phyloP scores from a whole-genome alignment of 2,888 invertebrate species.

The Nezara viridula region DNA sequence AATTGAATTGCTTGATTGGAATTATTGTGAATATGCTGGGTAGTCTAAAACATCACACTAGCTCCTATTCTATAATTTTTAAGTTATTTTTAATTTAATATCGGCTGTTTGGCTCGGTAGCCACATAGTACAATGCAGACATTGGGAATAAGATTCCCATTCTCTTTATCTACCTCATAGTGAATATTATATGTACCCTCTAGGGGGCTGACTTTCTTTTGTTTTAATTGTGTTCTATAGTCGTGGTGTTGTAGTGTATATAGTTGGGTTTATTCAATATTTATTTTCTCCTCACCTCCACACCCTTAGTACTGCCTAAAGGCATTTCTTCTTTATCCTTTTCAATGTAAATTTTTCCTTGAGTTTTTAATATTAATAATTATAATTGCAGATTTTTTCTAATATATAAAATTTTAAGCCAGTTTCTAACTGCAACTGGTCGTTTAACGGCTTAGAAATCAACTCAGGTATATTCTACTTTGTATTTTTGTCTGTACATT shows the following conservation, averaged over 20 bases:
- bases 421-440: conserved; percentile 26
- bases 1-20: conserved; percentile 44
- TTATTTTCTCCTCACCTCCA: conserved; percentile 52
- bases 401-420: conserved; percentile 34
- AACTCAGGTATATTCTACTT: conserved; percentile 58
- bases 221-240: conserved; percentile 49
- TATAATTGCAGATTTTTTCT: conserved; percentile 35
- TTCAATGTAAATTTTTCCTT: conserved; percentile 34
- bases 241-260: conserved; percentile 55
- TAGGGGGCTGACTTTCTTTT: conserved; percentile 53
- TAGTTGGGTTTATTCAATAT: conserved; percentile 52
- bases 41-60: conserved; percentile 55
- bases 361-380: conserved; percentile 34
- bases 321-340: conserved; percentile 51
- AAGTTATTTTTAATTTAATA: conserved; percentile 30
- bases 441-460: conserved; percentile 43
- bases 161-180: conserved; percentile 58
- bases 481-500: conserved; percentile 57
- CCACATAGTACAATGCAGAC: conserved; percentile 56
- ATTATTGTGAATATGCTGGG: conserved; percentile 45
- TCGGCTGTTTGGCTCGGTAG: conserved; percentile 29
- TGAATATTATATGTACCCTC: conserved; percentile 56
- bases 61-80: conserved; percentile 44
- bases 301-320: not conserved
- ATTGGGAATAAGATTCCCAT: conserved; percentile 36